phyloP scores from a whole-genome alignment of 2,113 vertebrate genomes.

The Indicator maculatus region DNA sequence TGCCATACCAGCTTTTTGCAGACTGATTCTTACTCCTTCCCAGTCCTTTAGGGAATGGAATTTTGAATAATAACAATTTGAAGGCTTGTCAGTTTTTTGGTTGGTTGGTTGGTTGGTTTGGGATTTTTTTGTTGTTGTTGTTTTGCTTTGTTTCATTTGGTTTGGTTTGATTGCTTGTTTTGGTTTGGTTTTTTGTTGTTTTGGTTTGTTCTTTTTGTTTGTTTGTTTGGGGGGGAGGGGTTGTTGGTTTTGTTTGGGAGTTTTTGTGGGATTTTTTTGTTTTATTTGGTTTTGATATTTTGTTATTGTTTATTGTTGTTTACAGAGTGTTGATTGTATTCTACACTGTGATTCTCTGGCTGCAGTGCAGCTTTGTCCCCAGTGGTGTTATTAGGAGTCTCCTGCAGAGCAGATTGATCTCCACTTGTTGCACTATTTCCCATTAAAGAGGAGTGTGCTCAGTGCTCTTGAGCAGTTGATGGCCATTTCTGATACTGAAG shows the following conservation, averaged over 20 bases:
- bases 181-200: too few relatives aligned
- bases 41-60: background rate
- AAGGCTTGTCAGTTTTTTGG: background rate
- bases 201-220: too few relatives aligned
- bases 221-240: too few relatives aligned
- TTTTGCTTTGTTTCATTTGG: too few relatives aligned
- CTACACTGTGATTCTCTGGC: background rate
- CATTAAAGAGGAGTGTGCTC: background rate
- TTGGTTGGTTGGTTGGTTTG: too few relatives aligned
- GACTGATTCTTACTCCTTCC: background rate
- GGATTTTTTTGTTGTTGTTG: too few relatives aligned
- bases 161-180: too few relatives aligned
- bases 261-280: too few relatives aligned
- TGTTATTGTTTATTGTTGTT: background rate
- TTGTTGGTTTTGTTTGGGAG: too few relatives aligned
- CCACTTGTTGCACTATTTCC: background rate
- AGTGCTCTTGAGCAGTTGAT: background rate
- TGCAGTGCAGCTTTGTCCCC: background rate
- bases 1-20: background rate
- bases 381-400: background rate
- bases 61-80: background rate
- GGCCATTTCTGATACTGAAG: background rate
- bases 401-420: background rate
- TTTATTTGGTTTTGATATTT: too few relatives aligned
- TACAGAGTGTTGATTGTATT: background rate